Evolutionary conservation across 1,140 invertebrate genomes (phyloP).

Genomic region (Panulirus ornatus): DNA sequence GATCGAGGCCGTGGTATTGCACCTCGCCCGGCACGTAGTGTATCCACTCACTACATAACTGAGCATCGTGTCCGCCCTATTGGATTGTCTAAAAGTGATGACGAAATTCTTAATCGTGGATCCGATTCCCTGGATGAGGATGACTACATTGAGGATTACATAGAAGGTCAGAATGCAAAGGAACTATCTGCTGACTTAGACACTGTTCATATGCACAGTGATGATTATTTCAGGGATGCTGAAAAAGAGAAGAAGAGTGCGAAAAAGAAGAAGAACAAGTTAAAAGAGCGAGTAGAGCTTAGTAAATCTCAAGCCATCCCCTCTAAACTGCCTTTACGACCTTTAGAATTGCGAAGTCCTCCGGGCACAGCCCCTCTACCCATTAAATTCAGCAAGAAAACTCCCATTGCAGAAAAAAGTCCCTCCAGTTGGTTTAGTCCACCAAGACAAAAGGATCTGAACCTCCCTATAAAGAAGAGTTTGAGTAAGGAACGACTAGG

Average conservation of each 20-base stretch:
- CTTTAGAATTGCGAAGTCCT: slow-evolving; percentile 85
- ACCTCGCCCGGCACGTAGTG: slow-evolving; percentile 66
- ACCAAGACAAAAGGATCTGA: slow-evolving; percentile 84
- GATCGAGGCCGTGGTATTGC: slow-evolving; percentile 62
- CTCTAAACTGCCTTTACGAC: slow-evolving; percentile 67
- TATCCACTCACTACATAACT: slow-evolving; percentile 73
- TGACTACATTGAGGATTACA: slow-evolving; percentile 73
- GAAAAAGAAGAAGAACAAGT: slow-evolving; percentile 32
- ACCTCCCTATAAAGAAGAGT: slow-evolving; percentile 82
- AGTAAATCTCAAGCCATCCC: slow-evolving; percentile 68
- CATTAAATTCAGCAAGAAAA: slow-evolving; percentile 87
- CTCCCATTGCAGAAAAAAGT: slow-evolving; percentile 83
- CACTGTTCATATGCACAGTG: slow-evolving; percentile 77
- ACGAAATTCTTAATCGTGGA: slow-evolving; percentile 74
- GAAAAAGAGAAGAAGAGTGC: slow-evolving; percentile 36
- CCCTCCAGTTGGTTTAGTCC: slow-evolving; percentile 83
- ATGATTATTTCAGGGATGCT: slow-evolving; percentile 39
- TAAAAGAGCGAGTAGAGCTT: slow-evolving; percentile 34
- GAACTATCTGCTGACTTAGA: slow-evolving; percentile 78
- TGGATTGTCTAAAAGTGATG: slow-evolving; percentile 74
- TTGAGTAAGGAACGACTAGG: slow-evolving; percentile 83
- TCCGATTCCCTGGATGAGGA: slow-evolving; percentile 75
- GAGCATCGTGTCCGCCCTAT: slow-evolving; percentile 71
- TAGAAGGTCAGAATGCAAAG: slow-evolving; percentile 69
- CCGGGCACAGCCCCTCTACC: slow-evolving; percentile 89